Evolutionary conservation across 2,113 vertebrate species (phyloP), one percentile per base, ranked within the genome.

Genomic region (Muscicapa adusta): DNA sequence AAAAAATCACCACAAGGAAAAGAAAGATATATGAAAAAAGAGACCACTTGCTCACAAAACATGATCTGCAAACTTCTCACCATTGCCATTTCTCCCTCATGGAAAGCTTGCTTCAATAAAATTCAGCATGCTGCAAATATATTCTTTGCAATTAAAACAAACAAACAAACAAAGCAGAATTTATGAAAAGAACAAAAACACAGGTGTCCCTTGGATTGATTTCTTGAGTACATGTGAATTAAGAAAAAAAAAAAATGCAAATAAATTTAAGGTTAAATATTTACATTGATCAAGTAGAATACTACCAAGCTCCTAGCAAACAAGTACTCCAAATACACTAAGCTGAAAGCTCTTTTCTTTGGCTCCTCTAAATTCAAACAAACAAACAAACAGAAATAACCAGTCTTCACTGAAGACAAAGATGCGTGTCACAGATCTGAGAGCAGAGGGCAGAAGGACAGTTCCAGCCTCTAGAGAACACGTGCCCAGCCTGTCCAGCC

Each of bases 391-490:
- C 85, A 81, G 71, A 96, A 97, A 96, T 94, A 96, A 98, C 97
- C 92, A 92, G 98, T 99, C 99, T 99, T 99, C 99, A 99, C 96
- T 98, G 99, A 99, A 99, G 99, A 99, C 98, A 97, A 93, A 91
- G 93, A 88, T 58, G 66, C 12, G 38, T 84, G 92, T 95, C 89
- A 89, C 91, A 96, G 96, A 97, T 97, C 96, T 97, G 79, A 89
- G 91, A 66, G 92, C 91, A 91, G 96, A 79, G 83, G 92, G 88
- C 82, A 92, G 96, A 75, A 65, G 90, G 91, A 93, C 92, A 82
- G 72, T 92, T 60, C 56, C 78, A 95, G 97, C 95, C 93, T 88
- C 91, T 90, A 66, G 94, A 76, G 95, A 97, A 94, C 92, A 95
- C 43, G 75, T 96, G 97, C 96, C 96, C 96, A 53, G 92, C 96